Evolutionary conservation across 2,113 vertebrate genomes (phyloP).

Genomic region (Campylorhamphus procurvoides): DNA sequence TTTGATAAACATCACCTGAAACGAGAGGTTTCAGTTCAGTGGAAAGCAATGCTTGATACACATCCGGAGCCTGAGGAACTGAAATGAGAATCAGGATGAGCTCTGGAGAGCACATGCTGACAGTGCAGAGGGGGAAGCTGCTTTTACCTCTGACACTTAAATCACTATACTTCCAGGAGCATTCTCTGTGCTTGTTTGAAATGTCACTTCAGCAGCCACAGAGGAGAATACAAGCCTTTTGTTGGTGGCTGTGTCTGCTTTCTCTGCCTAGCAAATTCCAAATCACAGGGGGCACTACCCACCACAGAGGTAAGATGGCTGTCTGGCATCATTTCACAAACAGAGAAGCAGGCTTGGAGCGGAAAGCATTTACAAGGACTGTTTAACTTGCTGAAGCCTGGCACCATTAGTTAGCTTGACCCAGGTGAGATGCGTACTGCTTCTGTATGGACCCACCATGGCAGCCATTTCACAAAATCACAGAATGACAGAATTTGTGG

Average conservation of each 20-base stretch:
- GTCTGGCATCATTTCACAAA: neutral
- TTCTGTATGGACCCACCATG: neutral
- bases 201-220: neutral
- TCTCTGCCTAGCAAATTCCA: neutral
- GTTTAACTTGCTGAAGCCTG: neutral
- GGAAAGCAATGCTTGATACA: neutral
- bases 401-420: neutral
- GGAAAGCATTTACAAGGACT: neutral
- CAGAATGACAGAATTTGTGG: neutral
- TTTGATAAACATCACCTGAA: neutral
- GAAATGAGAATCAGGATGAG: neutral
- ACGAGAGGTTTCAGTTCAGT: neutral
- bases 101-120: neutral
- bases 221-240: neutral
- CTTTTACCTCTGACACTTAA: neutral
- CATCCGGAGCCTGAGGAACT: neutral
- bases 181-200: neutral
- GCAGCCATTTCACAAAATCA: neutral
- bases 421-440: neutral
- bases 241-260: neutral
- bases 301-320: neutral
- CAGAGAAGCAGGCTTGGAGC: neutral
- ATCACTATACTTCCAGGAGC: neutral
- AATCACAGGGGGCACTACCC: neutral
- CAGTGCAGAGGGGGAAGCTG: neutral